Conservation (phyloP, 2,888 invertebrate genomes). For the Morpho achilles region DNA sequence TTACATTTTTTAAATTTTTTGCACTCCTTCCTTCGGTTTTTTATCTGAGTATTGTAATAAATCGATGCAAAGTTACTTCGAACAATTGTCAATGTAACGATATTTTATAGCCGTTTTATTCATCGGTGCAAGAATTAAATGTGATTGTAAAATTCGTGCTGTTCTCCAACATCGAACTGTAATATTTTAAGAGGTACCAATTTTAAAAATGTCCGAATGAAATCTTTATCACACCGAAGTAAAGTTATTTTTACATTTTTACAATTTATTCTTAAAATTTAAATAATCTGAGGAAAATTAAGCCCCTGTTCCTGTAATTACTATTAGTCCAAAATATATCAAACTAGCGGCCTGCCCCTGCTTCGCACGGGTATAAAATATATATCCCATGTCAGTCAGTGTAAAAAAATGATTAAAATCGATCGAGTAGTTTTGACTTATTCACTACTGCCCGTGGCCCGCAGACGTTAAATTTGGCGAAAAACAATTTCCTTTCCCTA, state of each 20-base stretch:
- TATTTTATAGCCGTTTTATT: constrained; percentile 10
- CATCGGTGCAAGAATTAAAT: constrained; percentile 8
- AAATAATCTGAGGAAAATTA: background rate
- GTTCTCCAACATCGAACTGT: constrained; percentile 1
- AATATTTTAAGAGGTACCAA: constrained; percentile 11
- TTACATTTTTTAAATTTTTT: too few species aligned
- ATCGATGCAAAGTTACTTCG: constrained; percentile 10
- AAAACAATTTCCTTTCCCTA: too few species aligned
- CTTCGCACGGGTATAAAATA: too few species aligned
- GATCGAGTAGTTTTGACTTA: too few species aligned
- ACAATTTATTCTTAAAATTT: background rate
- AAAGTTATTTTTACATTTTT: too few species aligned
- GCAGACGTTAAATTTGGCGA: too few species aligned
- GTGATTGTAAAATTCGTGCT: constrained; percentile 8
- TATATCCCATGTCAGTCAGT: too few species aligned
- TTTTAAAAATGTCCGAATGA: constrained; percentile 5
- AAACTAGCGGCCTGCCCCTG: too few species aligned
- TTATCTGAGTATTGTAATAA: constrained; percentile 4
- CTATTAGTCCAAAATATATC: too few species aligned
- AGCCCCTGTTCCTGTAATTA: background rate
- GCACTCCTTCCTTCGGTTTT: background rate
- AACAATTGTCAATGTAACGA: constrained; percentile 8
- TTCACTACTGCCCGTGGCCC: too few species aligned
- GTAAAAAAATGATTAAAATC: too few species aligned
- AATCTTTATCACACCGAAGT: constrained; percentile 3